Percentiles rank a stretch among this genome's conserved stretches.
Conservation (phyloP, 2,797 vertebrate genomes). For the Cyclura pinguis region DNA sequence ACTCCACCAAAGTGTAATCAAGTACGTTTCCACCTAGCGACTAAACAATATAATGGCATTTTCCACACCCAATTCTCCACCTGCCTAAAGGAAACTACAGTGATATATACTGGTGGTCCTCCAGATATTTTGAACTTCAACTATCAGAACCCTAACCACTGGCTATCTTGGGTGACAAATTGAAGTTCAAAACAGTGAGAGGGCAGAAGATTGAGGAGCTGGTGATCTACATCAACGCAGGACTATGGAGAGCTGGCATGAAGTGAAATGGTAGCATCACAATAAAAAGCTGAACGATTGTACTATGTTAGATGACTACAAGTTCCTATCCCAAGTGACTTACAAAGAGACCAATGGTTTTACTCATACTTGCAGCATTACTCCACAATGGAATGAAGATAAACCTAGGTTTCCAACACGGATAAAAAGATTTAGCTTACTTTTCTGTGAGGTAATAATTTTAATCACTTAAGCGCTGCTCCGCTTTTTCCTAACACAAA, state of each 20-base stretch:
- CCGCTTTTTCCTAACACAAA: background rate
- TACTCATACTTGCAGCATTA: conserved; percentile 10
- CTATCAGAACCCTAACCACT: too few relatives aligned
- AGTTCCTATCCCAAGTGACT: background rate
- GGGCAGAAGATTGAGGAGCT: too few relatives aligned
- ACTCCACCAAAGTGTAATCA: background rate
- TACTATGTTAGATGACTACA: background rate
- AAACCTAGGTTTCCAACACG: conserved; percentile 16
- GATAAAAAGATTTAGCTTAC: background rate
- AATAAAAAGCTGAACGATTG: background rate
- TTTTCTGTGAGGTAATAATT: background rate
- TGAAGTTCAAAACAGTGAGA: too few relatives aligned
- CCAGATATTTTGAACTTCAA: too few relatives aligned
- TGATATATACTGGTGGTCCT: background rate
- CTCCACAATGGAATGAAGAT: background rate
- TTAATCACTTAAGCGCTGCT: background rate
- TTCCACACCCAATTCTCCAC: background rate
- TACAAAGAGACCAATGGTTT: conserved; percentile 42
- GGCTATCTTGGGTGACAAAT: too few relatives aligned
- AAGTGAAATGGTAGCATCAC: conserved; percentile 40
- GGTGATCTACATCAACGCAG: background rate
- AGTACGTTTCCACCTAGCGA: background rate
- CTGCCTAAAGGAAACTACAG: background rate
- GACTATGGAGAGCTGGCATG: background rate
- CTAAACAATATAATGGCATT: background rate